Base-by-base conservation (phyloP, 2,113 vertebrate species). In the Elanus axillaris region DNA sequence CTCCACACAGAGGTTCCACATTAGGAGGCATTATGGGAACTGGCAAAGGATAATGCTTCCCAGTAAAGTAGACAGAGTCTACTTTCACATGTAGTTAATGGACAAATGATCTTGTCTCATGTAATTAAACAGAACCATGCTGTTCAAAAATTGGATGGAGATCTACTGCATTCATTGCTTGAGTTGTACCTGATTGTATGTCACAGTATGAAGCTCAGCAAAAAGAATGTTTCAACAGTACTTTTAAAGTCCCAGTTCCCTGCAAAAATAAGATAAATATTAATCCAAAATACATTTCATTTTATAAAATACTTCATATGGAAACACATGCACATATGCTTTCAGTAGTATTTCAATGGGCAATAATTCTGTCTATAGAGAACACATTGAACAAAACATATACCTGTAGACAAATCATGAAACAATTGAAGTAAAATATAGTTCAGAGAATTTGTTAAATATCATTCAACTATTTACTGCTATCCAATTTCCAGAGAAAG, bases 41-140 rank as follows among this genome's bases (percentile, higher is more conserved):
- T 56, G 36, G 13, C 16, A 89, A 84, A 7, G 16, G 16, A 42
- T 47, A 62, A 48, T 13, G 7, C 7, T 73, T 86, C 9, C 38
- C 34, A 43, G 7, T 40, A 23, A 87, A 78, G 47, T 40, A 88
- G 74, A 25, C 23, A 42, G 4, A 76, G 27, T 69, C 58, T 58
- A 4, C 53, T 79, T 88, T 76, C 63, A 80, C 17, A 16, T 38
- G 27, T 42, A 82, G 85, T 66, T 79, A 36, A 40, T 50, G 58
- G 40, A 52, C 75, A 84, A 32, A 82, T 40, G 13, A 78, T 67
- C 32, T 81, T 74, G 13, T 74, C 43, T 68, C 14, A 23, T 62
- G 31, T 64, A 83, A 90, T 68, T 88, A 50, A 90, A 82, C n/a
- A 91, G 71, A 95, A 73, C 36, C 58, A 29, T 27, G 45, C 53